These are phyloP conservation scores for Pseudomugil gertrudae DNA, from an alignment of 2,797 vertebrate genomes.

Conservation along the genomic window DNA sequence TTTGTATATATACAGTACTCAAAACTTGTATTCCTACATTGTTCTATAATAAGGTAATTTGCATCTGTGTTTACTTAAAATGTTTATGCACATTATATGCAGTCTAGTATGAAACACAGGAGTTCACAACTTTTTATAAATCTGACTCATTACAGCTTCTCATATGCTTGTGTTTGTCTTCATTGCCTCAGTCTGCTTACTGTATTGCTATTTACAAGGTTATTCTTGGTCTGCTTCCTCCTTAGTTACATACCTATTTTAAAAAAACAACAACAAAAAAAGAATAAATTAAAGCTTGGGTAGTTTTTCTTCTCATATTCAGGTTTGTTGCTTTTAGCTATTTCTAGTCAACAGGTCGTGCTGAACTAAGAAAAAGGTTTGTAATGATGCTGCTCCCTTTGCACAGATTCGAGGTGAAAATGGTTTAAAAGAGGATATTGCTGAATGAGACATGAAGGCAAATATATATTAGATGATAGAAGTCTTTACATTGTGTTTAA, in stretches of 20 bases:
- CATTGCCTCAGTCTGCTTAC: background rate
- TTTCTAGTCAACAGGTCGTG: background rate
- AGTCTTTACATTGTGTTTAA: slow-evolving; percentile 48
- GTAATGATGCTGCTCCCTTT: background rate
- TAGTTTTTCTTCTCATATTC: background rate
- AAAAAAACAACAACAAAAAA: background rate
- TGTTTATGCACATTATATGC: too few relatives aligned
- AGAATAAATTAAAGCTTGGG: background rate
- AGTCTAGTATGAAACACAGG: too few relatives aligned
- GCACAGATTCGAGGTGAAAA: background rate
- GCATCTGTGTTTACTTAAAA: too few relatives aligned
- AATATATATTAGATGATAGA: slow-evolving; percentile 16
- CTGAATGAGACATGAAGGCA: background rate
- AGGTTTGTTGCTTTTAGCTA: too few relatives aligned
- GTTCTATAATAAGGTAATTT: too few relatives aligned
- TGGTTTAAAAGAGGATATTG: background rate
- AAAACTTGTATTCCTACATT: too few relatives aligned
- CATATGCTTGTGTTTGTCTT: background rate
- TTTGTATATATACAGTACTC: too few relatives aligned
- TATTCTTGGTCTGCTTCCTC: background rate
- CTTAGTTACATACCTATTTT: background rate
- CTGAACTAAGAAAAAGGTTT: background rate
- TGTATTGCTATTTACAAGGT: background rate
- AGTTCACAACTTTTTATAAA: too few relatives aligned
- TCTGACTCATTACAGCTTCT: background rate